Conservation (phyloP, 23 tunicate genomes). For the Styela clava region DNA sequence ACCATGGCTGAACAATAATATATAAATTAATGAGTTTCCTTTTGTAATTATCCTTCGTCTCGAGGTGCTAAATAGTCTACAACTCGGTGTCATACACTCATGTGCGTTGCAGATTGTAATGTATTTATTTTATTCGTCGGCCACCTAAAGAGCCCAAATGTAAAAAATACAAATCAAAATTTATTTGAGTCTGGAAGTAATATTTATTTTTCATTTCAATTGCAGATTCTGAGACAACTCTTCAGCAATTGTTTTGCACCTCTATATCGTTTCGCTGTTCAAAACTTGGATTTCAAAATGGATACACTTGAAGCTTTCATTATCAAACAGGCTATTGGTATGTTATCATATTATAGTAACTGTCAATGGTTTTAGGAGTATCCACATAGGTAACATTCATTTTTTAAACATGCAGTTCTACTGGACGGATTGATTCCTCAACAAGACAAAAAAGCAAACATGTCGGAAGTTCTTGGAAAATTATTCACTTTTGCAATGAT, state of each 20-base stretch:
- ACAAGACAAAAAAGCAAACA: conserved; percentile 33
- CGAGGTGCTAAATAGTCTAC: too few species aligned
- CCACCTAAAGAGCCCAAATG: too few species aligned
- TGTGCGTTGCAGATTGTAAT: too few species aligned
- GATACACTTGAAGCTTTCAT: conserved; percentile 89
- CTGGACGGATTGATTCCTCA: conserved; percentile 76
- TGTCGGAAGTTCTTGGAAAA: conserved; percentile 48
- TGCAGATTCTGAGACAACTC: conserved; percentile 52
- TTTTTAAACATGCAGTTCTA: conserved; percentile 41
- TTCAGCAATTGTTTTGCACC: conserved; percentile 62
- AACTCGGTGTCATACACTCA: too few species aligned
- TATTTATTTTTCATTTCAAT: too few species aligned
- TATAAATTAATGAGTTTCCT: too few species aligned
- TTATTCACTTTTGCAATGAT: conserved; percentile 68
- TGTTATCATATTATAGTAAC: neutral
- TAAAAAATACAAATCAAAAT: too few species aligned
- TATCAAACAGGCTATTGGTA: conserved; percentile 86
- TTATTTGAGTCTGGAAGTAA: too few species aligned
- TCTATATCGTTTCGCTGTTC: conserved; percentile 72
- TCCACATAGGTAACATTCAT: neutral
- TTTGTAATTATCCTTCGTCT: too few species aligned
- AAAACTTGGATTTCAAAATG: conserved; percentile 85
- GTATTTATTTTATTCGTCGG: too few species aligned
- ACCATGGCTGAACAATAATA: too few species aligned
- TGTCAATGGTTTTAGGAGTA: too few species aligned